A percentile compares a stretch with the other conserved stretches of the same genome.
phyloP scores from a whole-genome alignment of 2,797 vertebrate genomes.

The Cygnus olor region DNA sequence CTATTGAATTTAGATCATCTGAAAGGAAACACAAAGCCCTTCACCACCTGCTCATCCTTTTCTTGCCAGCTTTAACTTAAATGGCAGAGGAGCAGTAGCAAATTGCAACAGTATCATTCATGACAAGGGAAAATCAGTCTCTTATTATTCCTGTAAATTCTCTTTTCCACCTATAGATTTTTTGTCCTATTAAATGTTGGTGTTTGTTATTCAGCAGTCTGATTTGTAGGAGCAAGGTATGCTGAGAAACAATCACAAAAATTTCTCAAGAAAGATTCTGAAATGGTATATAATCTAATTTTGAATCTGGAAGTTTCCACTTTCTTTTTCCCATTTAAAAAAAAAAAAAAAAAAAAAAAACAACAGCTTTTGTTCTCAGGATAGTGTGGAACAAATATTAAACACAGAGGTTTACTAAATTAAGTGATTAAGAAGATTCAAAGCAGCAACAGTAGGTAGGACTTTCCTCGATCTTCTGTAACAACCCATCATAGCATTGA shows the following conservation, averaged over 20 bases:
- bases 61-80: background rate
- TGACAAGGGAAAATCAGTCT: background rate
- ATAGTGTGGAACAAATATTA: background rate
- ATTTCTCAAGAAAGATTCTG: background rate
- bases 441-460: background rate
- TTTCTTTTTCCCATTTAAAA: background rate
- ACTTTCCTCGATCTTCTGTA: background rate
- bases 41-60: background rate
- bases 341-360: background rate
- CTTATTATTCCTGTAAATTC: background rate
- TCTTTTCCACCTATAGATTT: background rate
- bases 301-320: background rate
- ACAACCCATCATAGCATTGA: background rate
- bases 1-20: background rate
- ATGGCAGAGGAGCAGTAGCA: background rate
- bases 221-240: background rate
- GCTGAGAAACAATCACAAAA: background rate
- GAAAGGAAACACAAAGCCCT: background rate
- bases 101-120: background rate
- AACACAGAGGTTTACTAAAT: background rate
- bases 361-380: background rate
- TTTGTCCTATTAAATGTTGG: background rate
- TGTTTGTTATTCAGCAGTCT: background rate
- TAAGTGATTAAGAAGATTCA: background rate
- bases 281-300: background rate